Evolutionary conservation across 2,797 vertebrate species (phyloP).

Genomic region (Urophycis tenuis): DNA sequence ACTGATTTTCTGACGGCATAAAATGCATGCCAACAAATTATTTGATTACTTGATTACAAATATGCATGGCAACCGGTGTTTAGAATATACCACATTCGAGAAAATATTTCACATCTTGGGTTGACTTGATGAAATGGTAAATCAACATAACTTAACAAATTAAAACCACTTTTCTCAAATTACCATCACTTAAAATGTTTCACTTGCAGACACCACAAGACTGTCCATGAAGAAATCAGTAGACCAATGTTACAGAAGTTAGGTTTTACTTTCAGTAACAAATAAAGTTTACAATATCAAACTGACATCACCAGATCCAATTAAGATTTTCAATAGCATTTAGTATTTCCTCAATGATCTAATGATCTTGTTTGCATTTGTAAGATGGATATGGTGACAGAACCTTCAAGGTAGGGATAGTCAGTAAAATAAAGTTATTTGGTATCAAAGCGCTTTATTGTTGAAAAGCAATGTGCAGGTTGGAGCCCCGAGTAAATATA

Average conservation of each 20-base stretch:
- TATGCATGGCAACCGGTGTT: not conserved
- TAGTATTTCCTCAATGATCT: not conserved
- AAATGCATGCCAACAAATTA: not conserved
- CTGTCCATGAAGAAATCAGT: not conserved
- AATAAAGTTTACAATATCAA: not conserved
- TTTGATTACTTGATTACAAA: not conserved
- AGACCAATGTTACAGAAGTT: not conserved
- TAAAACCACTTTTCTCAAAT: not conserved
- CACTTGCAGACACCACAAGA: not conserved
- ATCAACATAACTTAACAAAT: constrained; percentile 1
- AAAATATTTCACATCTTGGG: not conserved
- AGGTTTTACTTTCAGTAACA: not conserved
- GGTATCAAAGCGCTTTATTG: not conserved
- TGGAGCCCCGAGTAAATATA: not conserved
- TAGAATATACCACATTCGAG: not conserved
- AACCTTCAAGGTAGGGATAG: too few species aligned
- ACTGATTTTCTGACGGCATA: not conserved
- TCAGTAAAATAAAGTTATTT: not conserved
- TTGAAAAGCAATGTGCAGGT: not conserved
- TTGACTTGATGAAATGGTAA: not conserved
- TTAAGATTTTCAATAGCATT: too few species aligned
- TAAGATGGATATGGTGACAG: too few species aligned
- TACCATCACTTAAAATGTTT: not conserved
- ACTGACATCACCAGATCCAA: not conserved
- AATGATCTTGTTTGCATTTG: not conserved